Evolutionary conservation across 2,797 vertebrate species (phyloP).

Genomic region (Bradypodion ventrale): DNA sequence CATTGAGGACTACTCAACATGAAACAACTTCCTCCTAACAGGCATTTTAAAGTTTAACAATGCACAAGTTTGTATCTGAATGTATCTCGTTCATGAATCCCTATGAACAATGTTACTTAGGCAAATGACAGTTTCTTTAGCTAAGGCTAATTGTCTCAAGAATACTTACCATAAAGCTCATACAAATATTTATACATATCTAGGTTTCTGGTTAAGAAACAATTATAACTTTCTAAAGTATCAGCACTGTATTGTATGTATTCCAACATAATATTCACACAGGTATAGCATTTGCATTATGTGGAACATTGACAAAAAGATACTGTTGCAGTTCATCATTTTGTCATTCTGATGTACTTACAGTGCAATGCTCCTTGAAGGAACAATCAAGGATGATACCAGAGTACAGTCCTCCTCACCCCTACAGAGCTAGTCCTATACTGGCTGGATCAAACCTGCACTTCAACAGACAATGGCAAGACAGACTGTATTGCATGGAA

Average conservation of each 20-base stretch:
- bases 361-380: conserved; percentile 93
- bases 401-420: conserved; percentile 93
- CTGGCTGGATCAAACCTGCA: conserved; percentile 89
- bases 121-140: conserved; percentile 75
- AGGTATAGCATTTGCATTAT: conserved; percentile 81
- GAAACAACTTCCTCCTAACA: conserved; percentile 73
- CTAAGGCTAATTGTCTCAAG: conserved; percentile 76
- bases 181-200: conserved; percentile 65
- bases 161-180: conserved; percentile 83
- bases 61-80: conserved; percentile 73
- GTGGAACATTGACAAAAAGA: conserved; percentile 84
- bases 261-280: conserved; percentile 84
- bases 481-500: conserved; percentile 86
- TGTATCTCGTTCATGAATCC: conserved; percentile 67
- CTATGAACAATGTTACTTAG: conserved; percentile 71
- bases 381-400: conserved; percentile 92
- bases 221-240: conserved; percentile 75
- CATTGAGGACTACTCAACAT: conserved; percentile 67
- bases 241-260: conserved; percentile 84
- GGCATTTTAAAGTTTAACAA: conserved; percentile 70
- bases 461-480: conserved; percentile 93
- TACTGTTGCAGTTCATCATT: conserved; percentile 84
- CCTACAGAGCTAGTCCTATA: conserved; percentile 93
- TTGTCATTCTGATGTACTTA: conserved; percentile 96
- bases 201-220: conserved; percentile 76